These are phyloP conservation scores for Holacanthus passer DNA, from an alignment of 2,113 vertebrate species.

Conservation along the genomic window DNA sequence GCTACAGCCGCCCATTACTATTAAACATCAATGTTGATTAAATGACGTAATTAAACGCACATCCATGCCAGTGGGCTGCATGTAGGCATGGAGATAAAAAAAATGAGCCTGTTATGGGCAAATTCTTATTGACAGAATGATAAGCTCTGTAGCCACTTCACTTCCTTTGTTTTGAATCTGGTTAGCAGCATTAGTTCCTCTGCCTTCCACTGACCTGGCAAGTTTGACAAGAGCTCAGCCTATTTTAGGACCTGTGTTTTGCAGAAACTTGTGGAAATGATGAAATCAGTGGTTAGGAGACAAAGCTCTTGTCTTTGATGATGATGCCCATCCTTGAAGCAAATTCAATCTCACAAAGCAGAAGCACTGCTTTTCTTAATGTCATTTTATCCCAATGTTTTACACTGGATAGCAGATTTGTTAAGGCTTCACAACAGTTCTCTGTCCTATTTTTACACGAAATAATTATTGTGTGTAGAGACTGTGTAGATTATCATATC, in stretches of 20 bases:
- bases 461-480: background rate
- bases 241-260: conserved; percentile 42
- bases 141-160: background rate
- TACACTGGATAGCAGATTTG: background rate
- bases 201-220: conserved; percentile 29
- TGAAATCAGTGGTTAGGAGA: conserved; percentile 1
- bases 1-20: too few species aligned
- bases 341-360: too few species aligned
- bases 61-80: background rate
- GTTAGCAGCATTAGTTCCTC: conserved; percentile 20
- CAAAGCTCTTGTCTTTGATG: conserved; percentile 5
- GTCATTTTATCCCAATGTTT: too few species aligned
- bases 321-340: conserved; percentile 6
- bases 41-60: background rate
- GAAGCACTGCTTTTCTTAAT: too few species aligned
- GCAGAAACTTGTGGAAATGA: conserved; percentile 31
- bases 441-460: background rate
- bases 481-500: background rate
- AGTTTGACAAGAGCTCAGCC: conserved; percentile 3
- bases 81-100: background rate
- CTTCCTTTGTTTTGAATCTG: conserved; percentile 22
- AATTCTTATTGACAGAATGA: background rate
- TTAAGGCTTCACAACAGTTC: background rate
- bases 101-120: background rate
- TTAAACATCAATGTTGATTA: background rate